A percentile compares a stretch with the other conserved stretches of the same genome.
Evolutionary conservation across 2,888 invertebrate genomes (phyloP).

Genomic region (Ellobium chinense): DNA sequence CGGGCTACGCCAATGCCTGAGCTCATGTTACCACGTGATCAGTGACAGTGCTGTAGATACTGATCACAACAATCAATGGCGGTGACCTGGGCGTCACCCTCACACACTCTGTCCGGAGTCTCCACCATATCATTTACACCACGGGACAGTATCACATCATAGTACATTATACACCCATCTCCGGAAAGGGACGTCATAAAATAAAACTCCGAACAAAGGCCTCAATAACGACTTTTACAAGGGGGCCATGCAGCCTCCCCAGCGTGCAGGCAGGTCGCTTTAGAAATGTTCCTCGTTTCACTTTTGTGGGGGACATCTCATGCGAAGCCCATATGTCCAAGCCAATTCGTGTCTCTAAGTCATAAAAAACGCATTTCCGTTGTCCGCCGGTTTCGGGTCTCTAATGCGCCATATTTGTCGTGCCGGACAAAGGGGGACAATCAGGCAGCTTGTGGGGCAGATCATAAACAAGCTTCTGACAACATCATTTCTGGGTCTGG

Average conservation of each 20-base stretch:
- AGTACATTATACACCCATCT: not conserved
- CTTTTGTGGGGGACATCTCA: not conserved
- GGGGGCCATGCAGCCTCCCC: not conserved
- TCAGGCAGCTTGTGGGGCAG: not conserved
- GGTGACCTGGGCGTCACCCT: not conserved
- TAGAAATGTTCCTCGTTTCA: not conserved
- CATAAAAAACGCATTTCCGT: slow-evolving; percentile 29
- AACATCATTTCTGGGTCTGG: slow-evolving; percentile 15
- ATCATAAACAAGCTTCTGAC: slow-evolving; percentile 36
- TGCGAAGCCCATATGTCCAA: not conserved
- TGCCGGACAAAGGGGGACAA: slow-evolving; percentile 9
- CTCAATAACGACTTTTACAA: not conserved
- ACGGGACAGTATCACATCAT: not conserved
- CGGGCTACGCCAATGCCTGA: no score
- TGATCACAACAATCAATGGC: not conserved
- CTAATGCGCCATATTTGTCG: slow-evolving; percentile 22
- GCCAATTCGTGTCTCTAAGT: not conserved
- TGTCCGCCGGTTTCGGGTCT: not conserved
- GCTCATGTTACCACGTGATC: no score
- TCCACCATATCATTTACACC: not conserved
- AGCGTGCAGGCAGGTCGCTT: not conserved
- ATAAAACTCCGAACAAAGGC: not conserved
- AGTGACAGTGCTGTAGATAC: not conserved
- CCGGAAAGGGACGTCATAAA: not conserved
- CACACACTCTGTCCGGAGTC: not conserved